A percentile compares a stretch with the other conserved stretches of the same genome.
These are phyloP conservation scores for Hypothenemus hampei DNA, from an alignment of 1,140 invertebrate genomes.

Conservation along the genomic window DNA sequence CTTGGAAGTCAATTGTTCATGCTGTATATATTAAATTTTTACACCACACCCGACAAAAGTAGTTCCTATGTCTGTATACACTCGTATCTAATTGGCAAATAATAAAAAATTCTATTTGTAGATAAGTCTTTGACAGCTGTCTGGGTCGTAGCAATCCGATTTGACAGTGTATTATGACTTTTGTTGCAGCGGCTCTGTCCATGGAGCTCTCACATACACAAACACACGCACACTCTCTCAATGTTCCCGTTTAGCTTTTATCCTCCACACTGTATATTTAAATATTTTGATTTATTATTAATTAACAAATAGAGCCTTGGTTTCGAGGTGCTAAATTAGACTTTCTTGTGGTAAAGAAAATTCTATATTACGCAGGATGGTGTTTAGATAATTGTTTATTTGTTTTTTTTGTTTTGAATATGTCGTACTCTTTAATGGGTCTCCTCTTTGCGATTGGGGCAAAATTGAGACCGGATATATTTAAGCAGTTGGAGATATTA, in stretches of 20 bases:
- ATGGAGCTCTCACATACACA: slow-evolving; percentile 43
- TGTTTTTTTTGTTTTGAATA: slow-evolving; percentile 7
- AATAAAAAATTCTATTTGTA: slow-evolving; percentile 46
- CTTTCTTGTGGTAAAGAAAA: neutral
- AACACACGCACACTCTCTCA: no score
- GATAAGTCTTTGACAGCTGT: slow-evolving; percentile 43
- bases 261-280: slow-evolving; percentile 28
- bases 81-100: slow-evolving; percentile 42
- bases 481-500: no score
- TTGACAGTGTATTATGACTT: slow-evolving; percentile 43
- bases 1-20: no score
- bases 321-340: slow-evolving; percentile 6
- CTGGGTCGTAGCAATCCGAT: slow-evolving; percentile 45
- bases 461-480: slow-evolving; percentile 58
- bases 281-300: no score
- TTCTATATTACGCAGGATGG: no score
- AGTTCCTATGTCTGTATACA: slow-evolving; percentile 4
- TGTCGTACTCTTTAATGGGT: slow-evolving; percentile 65
- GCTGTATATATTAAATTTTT: no score
- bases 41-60: no score
- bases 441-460: slow-evolving; percentile 77
- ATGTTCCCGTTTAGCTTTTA: slow-evolving; percentile 39
- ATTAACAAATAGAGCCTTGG: slow-evolving; percentile 38
- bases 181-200: slow-evolving; percentile 47
- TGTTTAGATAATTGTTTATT: no score